Evolutionary conservation across 1,140 invertebrate species (phyloP), one percentile per base, ranked within the genome.

Genomic region (Pachypeltis micranthus): DNA sequence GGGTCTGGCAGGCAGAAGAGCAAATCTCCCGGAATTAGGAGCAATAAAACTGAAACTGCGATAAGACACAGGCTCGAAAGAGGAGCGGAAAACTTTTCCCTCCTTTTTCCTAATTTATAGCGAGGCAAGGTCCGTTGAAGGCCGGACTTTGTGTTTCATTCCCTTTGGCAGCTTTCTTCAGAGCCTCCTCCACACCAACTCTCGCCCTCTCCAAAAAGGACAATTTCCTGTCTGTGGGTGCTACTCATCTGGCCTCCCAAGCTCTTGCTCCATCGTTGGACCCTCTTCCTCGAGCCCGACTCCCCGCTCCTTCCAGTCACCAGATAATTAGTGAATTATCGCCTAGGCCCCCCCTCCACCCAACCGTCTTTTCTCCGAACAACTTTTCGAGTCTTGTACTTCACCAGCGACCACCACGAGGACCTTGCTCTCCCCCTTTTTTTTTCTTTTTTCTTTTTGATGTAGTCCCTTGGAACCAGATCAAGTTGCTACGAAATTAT

Each of bases 41-140:
- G n/a, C 57, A 59, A 59, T 59, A 59, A 59, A 59, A 59, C 57
- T 59, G 31, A 59, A 59, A 59, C 57, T 59, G 57, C 27, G 57
- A 59, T 59, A 59, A 59, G 44, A 23, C n/a, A 23, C 14, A 19
- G 57, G 57, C 12, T 14, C 2, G 55, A 7, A 23, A 16, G 16
- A 28, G 28, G 24, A 31, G 28, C 4, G 26, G 57, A 59, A 16
- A n/a, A 59, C 57, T 59, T 59, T n/a, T 25, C 54, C 54, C 26
- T 25, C 25, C 25, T 25, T 26, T 56, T 25, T 19, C 24, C 57
- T 59, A 31, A 59, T 59, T 59, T 59, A 59, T 59, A 31, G 57
- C 31, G 47, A 21, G 27, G 25, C 19, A 23, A 59, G 57, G 57
- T 31, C 57, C 31, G 57, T 59, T 26, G 57, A 34, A 59, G 57